Evolutionary conservation across 2,113 vertebrate species (phyloP).

Genomic region (Casuarius casuarius): DNA sequence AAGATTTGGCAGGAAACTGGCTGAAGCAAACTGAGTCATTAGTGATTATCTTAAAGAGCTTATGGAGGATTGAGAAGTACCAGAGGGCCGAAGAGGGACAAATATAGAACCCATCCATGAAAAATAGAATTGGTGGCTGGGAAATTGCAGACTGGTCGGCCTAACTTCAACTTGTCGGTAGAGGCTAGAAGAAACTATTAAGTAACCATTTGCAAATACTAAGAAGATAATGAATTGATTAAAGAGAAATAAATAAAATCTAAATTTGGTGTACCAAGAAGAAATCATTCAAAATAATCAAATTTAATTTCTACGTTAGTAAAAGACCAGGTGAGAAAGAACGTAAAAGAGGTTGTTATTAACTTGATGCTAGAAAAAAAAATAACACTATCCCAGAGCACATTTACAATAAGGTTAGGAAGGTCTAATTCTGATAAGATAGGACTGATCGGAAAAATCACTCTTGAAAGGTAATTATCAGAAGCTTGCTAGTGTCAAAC

Average conservation of each 20-base stretch:
- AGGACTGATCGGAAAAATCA: background rate
- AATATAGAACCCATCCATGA: constrained; percentile 35
- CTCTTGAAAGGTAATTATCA: background rate
- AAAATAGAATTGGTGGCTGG: background rate
- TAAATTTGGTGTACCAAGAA: background rate
- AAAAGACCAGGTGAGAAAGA: background rate
- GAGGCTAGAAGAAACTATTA: constrained; percentile 14
- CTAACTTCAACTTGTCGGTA: background rate
- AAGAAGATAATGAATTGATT: background rate
- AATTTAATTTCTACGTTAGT: background rate
- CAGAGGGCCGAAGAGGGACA: constrained; percentile 29
- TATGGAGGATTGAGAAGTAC: constrained; percentile 36
- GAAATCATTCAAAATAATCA: background rate
- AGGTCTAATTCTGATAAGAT: background rate
- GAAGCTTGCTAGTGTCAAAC: background rate
- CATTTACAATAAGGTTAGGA: background rate
- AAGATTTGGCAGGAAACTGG: constrained; percentile 34
- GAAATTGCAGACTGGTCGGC: background rate
- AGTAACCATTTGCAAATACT: background rate
- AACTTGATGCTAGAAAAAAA: background rate
- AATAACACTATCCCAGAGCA: too few relatives aligned
- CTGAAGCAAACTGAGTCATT: constrained; percentile 47
- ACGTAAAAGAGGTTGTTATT: background rate
- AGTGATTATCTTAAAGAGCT: constrained; percentile 46
- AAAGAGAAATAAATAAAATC: constrained; percentile 16